Evolutionary conservation across 37 sponge, comb jelly and placozoan species (phyloP), one percentile per base, ranked within the genome.

Genomic region (Amphimedon queenslandica): DNA sequence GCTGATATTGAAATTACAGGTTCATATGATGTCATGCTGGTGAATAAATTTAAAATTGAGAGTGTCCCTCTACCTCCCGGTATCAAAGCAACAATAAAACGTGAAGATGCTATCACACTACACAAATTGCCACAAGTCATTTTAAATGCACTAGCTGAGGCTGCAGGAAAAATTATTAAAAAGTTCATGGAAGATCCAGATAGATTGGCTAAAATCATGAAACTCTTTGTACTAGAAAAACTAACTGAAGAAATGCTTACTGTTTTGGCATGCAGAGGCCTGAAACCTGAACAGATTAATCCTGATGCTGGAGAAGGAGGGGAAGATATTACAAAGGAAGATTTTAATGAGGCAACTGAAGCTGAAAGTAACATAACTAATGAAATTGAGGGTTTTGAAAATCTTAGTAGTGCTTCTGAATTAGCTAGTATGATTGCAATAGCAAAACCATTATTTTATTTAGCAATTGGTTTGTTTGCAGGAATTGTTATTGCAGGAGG

Each of bases 381-480:
- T 16, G 56, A 16, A 53, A 20, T 53, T 21, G 56, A 53, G 16
- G 20, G 20, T 21, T 53, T 53, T 53, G 56, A 53, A 53, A n/a
- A n/a, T n/a, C n/a, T n/a, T n/a, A n/a, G n/a, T n/a, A 21, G 20
- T 53, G 56, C 56, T 21, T 20, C 20, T 53, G 56, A 53, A 53
- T 16, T 21, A 21, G 56, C 20, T 21, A 53, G 56, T 20, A 21
- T 53, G 20, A 53, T 53, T 53, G 20, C 56, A 53, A n/a, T n/a
- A n/a, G n/a, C n/a, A n/a, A n/a, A n/a, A n/a, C n/a, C n/a, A n/a
- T n/a, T n/a, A n/a, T n/a, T n/a, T n/a, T n/a, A n/a, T n/a, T n/a
- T n/a, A n/a, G 56, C 56, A 53, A 20, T 53, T 53, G 56, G 56
- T 53, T 20, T n/a, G n/a, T n/a, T n/a, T n/a, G n/a, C n/a, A n/a